A percentile compares a stretch with the other conserved stretches of the same genome.
These are phyloP conservation scores for Lacerta agilis DNA, from an alignment of 2,797 vertebrate species.

Conservation along the genomic window DNA sequence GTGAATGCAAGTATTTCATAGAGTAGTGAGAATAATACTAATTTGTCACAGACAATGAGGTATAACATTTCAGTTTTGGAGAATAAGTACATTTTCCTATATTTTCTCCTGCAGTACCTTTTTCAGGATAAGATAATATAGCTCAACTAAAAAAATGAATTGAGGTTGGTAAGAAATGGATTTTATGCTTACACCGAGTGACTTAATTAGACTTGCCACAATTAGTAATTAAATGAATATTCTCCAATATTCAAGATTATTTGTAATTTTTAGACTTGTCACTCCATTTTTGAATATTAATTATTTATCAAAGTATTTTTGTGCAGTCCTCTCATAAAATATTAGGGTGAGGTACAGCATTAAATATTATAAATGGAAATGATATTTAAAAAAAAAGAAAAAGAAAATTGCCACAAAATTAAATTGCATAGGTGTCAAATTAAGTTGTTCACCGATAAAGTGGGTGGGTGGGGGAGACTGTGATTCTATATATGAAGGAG, in stretches of 20 bases:
- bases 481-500: too few species aligned
- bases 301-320: too few species aligned
- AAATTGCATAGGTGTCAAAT: too few species aligned
- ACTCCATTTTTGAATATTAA: background rate
- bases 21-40: background rate
- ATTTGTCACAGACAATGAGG: background rate
- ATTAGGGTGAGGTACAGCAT: too few species aligned
- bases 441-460: too few species aligned
- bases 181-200: too few species aligned
- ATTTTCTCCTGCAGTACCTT: background rate
- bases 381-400: too few species aligned
- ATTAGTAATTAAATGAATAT: background rate
- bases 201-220: background rate
- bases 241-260: background rate
- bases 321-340: too few species aligned
- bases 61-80: background rate
- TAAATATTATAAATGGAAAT: too few species aligned
- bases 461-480: too few species aligned
- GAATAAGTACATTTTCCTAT: background rate
- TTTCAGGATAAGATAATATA: background rate
- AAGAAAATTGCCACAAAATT: too few species aligned
- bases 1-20: conserved; percentile 6
- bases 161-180: background rate
- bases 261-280: background rate
- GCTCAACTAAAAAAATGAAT: background rate